A percentile compares a stretch with the other conserved stretches of the same genome.
These are phyloP conservation scores for Paramormyrops kingsleyae DNA, from an alignment of 2,113 vertebrate genomes.

Conservation along the genomic window DNA sequence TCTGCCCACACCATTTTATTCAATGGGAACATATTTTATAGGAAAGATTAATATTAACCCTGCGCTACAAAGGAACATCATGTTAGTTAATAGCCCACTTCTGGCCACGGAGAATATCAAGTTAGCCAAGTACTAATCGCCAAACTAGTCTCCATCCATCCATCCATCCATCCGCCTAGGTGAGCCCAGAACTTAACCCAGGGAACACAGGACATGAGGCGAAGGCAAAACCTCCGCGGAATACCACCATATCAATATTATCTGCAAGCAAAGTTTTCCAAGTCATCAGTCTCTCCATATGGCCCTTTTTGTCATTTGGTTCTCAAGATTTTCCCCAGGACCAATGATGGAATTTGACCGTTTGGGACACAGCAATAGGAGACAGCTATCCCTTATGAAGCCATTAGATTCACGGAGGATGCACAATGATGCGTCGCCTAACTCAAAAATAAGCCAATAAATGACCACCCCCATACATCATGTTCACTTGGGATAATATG, in stretches of 20 bases:
- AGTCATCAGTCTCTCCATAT: neutral
- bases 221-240: neutral
- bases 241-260: neutral
- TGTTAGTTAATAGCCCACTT: neutral
- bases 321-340: neutral
- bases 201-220: neutral
- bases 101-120: neutral
- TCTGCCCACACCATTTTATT: neutral
- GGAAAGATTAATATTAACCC: neutral
- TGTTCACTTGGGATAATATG: neutral
- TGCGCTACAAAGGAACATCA: neutral
- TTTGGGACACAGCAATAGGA: neutral
- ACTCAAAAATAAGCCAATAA: neutral
- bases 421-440: neutral
- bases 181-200: neutral
- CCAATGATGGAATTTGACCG: neutral
- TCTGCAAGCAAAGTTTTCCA: neutral
- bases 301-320: neutral
- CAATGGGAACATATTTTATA: neutral
- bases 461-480: neutral
- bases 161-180: neutral
- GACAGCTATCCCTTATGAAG: neutral
- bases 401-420: neutral
- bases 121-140: neutral
- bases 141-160: neutral